A percentile compares a stretch with the other conserved stretches of the same genome.
These are phyloP conservation scores for Petrocephalus microphthalmus DNA, from an alignment of 2,113 vertebrate genomes.

Conservation along the genomic window DNA sequence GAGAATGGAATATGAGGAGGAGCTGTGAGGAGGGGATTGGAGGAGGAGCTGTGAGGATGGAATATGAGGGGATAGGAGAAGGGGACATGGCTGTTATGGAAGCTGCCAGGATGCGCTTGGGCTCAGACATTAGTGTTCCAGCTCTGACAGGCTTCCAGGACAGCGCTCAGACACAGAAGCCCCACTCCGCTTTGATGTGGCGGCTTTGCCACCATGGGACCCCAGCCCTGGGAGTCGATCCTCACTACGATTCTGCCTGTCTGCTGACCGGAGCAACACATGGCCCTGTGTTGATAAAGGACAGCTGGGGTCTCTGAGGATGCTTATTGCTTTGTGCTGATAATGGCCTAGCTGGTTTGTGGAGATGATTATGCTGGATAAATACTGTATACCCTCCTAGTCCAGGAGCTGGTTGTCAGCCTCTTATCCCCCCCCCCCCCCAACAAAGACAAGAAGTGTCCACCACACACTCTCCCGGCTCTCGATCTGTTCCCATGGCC, in stretches of 20 bases:
- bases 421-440: background rate
- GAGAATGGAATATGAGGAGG: background rate
- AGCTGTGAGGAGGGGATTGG: background rate
- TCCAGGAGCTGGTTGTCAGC: background rate
- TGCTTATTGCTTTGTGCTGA: constrained; percentile 66
- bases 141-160: constrained; percentile 8
- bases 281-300: constrained; percentile 54
- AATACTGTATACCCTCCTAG: background rate
- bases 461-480: background rate
- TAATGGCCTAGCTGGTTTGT: constrained; percentile 49
- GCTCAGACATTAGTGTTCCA: background rate
- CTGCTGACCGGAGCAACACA: constrained; percentile 28
- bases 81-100: background rate
- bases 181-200: constrained; percentile 36
- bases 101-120: background rate
- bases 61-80: background rate
- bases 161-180: constrained; percentile 18
- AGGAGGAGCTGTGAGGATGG: too few species aligned
- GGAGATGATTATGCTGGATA: background rate
- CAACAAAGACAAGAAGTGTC: background rate
- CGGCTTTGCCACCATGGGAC: constrained; percentile 23
- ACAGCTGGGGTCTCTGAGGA: constrained; percentile 54
- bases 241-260: constrained; percentile 39
- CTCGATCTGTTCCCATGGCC: constrained; percentile 4
- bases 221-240: constrained; percentile 17